Base-by-base conservation (phyloP, 1,140 invertebrate species). In the Heliconius hewitsoni region DNA sequence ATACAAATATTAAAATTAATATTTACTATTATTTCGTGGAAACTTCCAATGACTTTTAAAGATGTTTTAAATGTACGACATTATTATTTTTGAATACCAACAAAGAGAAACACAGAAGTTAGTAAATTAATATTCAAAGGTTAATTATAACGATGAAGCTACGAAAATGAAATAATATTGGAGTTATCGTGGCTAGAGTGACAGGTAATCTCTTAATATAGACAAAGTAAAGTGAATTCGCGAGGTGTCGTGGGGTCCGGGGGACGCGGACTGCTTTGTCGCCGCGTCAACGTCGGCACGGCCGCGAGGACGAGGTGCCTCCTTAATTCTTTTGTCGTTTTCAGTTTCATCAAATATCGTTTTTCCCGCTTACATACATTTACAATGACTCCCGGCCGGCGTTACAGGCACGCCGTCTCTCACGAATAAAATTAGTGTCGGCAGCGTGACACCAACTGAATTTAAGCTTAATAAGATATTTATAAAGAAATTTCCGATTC, bases 401-500 rank as follows among this genome's bases (percentile, higher is more conserved):
- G 34, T 72, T 74, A 50, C 72, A 73, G 80, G 83, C 81, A 83
- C 85, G 89, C 88, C 91, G 90, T 91, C 91, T 90, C 86, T 93
- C 87, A 89, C 87, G 87, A 91, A 94, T 93, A 90, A 93, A 91
- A 93, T 94, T 94, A 93, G 91, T 92, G 93, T 94, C 92, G 89
- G 92, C 93, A 92, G 86, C 90, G 89, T 92, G 92, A 93, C 92
- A 94, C 90, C 90, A 88, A 94, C 91, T 90, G 90, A 94, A 93
- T 94, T 94, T 93, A 91, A 94, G 89, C 92, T 89, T 93, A 92
- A 93, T 94, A 93, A 93, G 89, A 93, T 94, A 94, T 94, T 94
- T 94, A 94, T 94, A 93, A 93, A 93, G 93, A 92, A 93, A 92
- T 93, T 92, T 94, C 92, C 90, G 87, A 94, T 94, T 94, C 93